A percentile compares a stretch with the other conserved stretches of the same genome.
These are phyloP conservation scores for Agrilus planipennis DNA, from an alignment of 1,140 invertebrate genomes.

Conservation along the genomic window DNA sequence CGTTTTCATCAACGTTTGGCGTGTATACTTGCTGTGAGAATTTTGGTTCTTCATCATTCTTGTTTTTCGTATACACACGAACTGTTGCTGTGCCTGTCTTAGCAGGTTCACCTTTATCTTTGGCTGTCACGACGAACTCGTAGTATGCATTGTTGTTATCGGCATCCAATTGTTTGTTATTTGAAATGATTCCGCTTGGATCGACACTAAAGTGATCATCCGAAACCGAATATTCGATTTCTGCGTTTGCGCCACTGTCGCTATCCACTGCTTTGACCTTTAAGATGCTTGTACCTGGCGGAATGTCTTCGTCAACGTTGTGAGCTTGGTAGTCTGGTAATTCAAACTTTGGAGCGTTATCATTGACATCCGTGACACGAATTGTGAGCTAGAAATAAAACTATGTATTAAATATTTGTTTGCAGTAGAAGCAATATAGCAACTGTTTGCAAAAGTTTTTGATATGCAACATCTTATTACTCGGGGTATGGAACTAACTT, in stretches of 20 bases:
- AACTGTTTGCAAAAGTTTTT: too few species aligned
- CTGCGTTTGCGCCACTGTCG: conserved; percentile 85
- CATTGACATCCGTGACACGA: conserved; percentile 87
- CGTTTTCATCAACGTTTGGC: conserved; percentile 91
- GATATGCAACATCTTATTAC: too few species aligned
- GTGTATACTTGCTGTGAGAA: conserved; percentile 94
- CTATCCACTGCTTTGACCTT: conserved; percentile 88
- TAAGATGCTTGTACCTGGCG: conserved; percentile 77
- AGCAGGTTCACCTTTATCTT: conserved; percentile 84
- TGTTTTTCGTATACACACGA: conserved; percentile 88
- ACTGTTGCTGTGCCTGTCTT: conserved; percentile 87
- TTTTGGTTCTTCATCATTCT: conserved; percentile 92
- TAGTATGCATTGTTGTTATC: conserved; percentile 96
- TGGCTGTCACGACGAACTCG: conserved; percentile 83
- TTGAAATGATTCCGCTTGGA: conserved; percentile 79
- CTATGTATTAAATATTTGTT: background rate
- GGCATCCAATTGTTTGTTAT: conserved; percentile 86
- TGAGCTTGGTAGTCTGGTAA: conserved; percentile 90
- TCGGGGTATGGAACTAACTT: too few species aligned
- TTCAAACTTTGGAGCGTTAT: conserved; percentile 90
- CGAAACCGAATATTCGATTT: conserved; percentile 81
- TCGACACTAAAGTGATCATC: conserved; percentile 91
- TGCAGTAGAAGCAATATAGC: background rate
- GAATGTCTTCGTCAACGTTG: conserved; percentile 88
- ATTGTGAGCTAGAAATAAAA: conserved; percentile 64